Base-by-base conservation (phyloP, 2,888 invertebrate species). In the Phyto melanocephala region DNA sequence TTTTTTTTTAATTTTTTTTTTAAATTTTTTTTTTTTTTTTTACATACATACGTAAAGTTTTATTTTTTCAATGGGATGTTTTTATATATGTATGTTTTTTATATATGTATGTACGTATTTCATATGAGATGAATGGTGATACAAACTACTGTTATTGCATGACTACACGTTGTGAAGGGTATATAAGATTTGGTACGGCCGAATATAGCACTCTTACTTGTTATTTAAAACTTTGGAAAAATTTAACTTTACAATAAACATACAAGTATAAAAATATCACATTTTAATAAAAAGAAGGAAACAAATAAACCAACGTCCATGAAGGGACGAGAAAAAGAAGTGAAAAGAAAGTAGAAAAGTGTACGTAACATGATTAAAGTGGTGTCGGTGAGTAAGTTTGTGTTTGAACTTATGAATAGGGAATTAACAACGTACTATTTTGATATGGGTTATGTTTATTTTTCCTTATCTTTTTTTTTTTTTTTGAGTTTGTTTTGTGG, bases 361-460 rank as follows among this genome's bases (percentile, higher is more conserved):
- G n/a, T n/a, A n/a, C 6, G 47, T 62, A 52, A 56, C 20, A 40
- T 10, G 37, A 1, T 52, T 62, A 6, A 28, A 28, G 50, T n/a
- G 37, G 2, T 60, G 47, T 50, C 33, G 15, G 11, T 58, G 20
- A 20, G 20, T 56, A 28, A 28, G 54, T 54, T 47, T 40, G 33
- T 68, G 42, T 47, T 56, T 35, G 40, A 45, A 56, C 37, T 52
- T 15, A 63, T 52, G 74, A 74, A 81, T 72, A 28, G 68, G 58
- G 68, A 68, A 74, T 78, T 45, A 78, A 37, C n/a, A 65, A 28
- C 28, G 6, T 28, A n/a, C n/a, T n/a, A 58, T 62, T 60, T 56
- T 76, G 42, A 65, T 71, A 35, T 52, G 56, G 74, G 56, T 81
- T 71, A 56, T 67, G 37, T 58, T 62, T 78, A 33, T 28, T 42